phyloP scores from a whole-genome alignment of 2,888 invertebrate genomes.

The Scaptomyza polygonia region DNA sequence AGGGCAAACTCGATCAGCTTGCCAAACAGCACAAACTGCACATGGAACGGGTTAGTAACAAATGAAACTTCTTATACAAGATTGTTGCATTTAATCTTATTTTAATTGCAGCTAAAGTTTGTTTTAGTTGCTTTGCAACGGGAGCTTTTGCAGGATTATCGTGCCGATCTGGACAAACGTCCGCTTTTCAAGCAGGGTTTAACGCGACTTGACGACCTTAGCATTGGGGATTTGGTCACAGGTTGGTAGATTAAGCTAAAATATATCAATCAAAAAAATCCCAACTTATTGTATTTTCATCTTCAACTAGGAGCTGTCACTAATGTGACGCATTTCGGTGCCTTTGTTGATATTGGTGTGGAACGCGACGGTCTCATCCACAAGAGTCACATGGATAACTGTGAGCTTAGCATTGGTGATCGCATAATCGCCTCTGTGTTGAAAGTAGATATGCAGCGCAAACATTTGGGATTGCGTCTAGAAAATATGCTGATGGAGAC shows the following conservation, averaged over 20 bases:
- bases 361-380: conserved; percentile 90
- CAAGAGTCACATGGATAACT: conserved; percentile 86
- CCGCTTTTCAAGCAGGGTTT: conserved; percentile 91
- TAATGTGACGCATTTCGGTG: conserved; percentile 95
- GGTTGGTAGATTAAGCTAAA: conserved; percentile 83
- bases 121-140: conserved; percentile 88
- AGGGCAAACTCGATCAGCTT: conserved; percentile 81
- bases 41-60: conserved; percentile 86
- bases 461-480: conserved; percentile 86
- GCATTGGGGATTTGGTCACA: conserved; percentile 87
- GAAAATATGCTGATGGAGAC: conserved; percentile 78
- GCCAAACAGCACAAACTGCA: conserved; percentile 86
- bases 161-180: conserved; percentile 87
- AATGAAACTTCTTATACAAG: background rate
- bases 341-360: conserved; percentile 94
- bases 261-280: background rate
- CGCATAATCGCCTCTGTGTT: conserved; percentile 88
- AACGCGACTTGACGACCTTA: conserved; percentile 88
- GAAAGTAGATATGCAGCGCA: conserved; percentile 86
- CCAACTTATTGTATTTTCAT: background rate
- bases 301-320: conserved; percentile 88
- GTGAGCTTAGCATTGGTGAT: conserved; percentile 88
- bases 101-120: conserved; percentile 74
- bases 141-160: conserved; percentile 88
- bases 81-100: background rate